Percentiles rank a stretch among this genome's conserved stretches.
These are phyloP conservation scores for Polia nebulosa DNA, from an alignment of 2,888 invertebrate genomes.

Conservation along the genomic window DNA sequence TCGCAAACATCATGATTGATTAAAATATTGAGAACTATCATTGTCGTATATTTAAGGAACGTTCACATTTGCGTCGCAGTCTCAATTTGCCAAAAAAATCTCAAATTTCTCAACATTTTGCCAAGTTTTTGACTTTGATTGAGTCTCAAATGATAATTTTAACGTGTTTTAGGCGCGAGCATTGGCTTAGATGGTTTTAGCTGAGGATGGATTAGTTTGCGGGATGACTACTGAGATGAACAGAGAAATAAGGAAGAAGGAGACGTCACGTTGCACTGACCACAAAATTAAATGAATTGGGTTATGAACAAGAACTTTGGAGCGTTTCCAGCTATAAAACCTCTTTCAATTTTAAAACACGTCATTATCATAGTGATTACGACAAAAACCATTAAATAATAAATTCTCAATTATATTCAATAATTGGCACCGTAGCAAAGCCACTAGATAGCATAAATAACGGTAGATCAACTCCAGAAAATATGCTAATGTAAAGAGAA, in stretches of 20 bases:
- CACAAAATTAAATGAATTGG: not conserved
- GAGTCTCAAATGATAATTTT: no score
- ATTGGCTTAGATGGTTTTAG: not conserved
- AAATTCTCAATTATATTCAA: slow-evolving; percentile 47
- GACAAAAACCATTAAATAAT: slow-evolving; percentile 49
- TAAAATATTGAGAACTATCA: no score
- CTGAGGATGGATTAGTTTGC: not conserved
- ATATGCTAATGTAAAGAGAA: not conserved
- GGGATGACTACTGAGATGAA: no score
- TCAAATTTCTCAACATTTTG: no score
- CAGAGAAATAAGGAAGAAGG: not conserved
- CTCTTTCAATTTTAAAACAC: not conserved
- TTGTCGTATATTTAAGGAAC: no score
- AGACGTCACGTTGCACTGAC: not conserved
- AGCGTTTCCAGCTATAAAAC: not conserved
- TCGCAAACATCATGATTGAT: no score
- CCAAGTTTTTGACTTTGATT: no score
- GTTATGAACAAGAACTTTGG: not conserved
- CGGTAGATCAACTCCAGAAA: slow-evolving; percentile 15
- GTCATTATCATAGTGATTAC: slow-evolving; percentile 38
- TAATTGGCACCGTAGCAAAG: slow-evolving; percentile 45
- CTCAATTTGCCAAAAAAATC: no score
- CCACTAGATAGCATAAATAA: not conserved
- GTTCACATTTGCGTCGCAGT: no score
- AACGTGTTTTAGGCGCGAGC: no score